A percentile compares a stretch with the other conserved stretches of the same genome.
Conservation (phyloP, 2,113 vertebrate genomes). For the Cromileptes altivelis region DNA sequence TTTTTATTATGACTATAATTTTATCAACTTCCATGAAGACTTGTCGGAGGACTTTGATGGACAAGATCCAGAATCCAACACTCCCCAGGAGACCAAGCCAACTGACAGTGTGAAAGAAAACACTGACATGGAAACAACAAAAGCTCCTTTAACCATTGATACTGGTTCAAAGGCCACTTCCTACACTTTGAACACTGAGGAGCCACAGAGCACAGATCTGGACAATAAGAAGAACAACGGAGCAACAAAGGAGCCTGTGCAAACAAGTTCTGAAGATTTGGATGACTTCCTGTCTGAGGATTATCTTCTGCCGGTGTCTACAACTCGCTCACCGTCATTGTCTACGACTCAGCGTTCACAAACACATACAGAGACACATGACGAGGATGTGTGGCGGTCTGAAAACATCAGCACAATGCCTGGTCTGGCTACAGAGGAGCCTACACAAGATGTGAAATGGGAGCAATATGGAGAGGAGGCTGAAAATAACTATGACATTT, state of each 20-base stretch:
- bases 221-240: constrained; percentile 8
- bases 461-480: constrained; percentile 7
- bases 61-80: constrained; percentile 13
- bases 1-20: constrained; percentile 99
- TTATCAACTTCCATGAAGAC: constrained; percentile 97
- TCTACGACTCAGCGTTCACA: constrained; percentile 48
- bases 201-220: not conserved
- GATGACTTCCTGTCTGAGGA: constrained; percentile 65
- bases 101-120: constrained; percentile 34
- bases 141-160: constrained; percentile 27
- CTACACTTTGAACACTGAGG: not conserved
- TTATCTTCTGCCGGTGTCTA: constrained; percentile 70
- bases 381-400: constrained; percentile 20
- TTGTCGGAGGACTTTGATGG: constrained; percentile 84
- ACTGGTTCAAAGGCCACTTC: constrained; percentile 15
- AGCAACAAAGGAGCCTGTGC: not conserved
- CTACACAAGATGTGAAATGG: constrained; percentile 33
- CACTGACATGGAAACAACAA: constrained; percentile 14
- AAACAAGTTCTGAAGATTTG: constrained; percentile 27
- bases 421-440: constrained; percentile 25
- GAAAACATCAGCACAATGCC: constrained; percentile 33
- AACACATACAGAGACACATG: constrained; percentile 9
- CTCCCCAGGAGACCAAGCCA: constrained; percentile 38
- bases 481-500: constrained; percentile 29
- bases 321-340: constrained; percentile 33